Percentiles rank a stretch among this genome's conserved stretches.
Evolutionary conservation across 2,113 vertebrate genomes (phyloP).

Genomic region (Astur gentilis): DNA sequence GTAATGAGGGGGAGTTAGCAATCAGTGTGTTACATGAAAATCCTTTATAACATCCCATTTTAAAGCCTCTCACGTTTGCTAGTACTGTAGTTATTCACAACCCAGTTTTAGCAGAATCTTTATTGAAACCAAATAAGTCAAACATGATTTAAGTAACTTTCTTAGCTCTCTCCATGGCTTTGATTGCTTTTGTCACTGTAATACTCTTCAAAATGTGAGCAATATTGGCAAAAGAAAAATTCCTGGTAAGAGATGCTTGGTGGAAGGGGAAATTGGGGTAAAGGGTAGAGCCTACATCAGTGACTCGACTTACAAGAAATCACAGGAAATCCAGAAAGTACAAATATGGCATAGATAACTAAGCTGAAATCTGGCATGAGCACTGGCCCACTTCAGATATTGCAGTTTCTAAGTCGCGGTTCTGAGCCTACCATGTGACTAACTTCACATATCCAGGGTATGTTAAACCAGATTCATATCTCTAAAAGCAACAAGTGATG

Average conservation of each 20-base stretch:
- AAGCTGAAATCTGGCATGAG: neutral
- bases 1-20: neutral
- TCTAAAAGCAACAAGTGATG: slow-evolving; percentile 24
- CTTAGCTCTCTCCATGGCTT: neutral
- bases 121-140: neutral
- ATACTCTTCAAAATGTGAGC: neutral
- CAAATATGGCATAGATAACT: neutral
- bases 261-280: neutral
- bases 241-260: neutral
- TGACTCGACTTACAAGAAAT: neutral
- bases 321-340: neutral
- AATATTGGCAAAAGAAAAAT: neutral
- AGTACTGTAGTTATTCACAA: neutral
- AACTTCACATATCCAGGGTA: slow-evolving; percentile 9
- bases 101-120: neutral
- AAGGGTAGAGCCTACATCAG: neutral
- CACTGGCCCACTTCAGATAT: neutral
- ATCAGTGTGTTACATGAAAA: neutral
- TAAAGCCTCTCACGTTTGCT: neutral
- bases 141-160: neutral
- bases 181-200: neutral
- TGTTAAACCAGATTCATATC: neutral
- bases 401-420: neutral
- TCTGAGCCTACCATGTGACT: neutral
- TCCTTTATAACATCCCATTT: neutral